A percentile compares a stretch with the other conserved stretches of the same genome.
phyloP scores from a whole-genome alignment of 2,113 vertebrate species.

The Sphaerodactylus townsendi region DNA sequence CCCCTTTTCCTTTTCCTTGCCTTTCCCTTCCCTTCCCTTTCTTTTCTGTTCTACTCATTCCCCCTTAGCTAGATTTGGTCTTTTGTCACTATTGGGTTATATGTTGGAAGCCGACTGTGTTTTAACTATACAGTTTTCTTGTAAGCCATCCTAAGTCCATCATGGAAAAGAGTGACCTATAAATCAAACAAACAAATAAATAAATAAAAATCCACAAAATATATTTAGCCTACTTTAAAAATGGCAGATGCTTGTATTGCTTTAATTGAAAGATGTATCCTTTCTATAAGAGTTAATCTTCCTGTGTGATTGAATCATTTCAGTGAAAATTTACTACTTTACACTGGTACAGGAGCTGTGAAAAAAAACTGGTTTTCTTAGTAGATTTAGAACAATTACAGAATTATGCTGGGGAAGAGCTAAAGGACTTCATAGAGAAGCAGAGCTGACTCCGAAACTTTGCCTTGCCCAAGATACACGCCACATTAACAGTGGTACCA shows the following conservation, averaged over 20 bases:
- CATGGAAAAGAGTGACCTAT: too few species aligned
- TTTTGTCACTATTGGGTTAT: too few species aligned
- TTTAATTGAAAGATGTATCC: not conserved
- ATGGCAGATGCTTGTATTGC: too few species aligned
- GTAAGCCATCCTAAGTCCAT: too few species aligned
- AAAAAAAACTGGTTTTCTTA: not conserved
- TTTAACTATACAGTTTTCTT: too few species aligned
- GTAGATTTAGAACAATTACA: not conserved
- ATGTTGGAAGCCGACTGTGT: too few species aligned
- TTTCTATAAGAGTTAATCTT: not conserved
- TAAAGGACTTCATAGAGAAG: not conserved
- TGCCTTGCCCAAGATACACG: not conserved
- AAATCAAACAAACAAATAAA: too few species aligned
- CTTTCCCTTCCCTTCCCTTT: too few species aligned
- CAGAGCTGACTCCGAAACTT: not conserved
- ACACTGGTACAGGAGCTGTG: not conserved
- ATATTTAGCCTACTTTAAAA: not conserved
- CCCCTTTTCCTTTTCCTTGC: too few species aligned
- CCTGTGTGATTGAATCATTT: not conserved
- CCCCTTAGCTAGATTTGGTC: too few species aligned
- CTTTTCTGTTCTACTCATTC: too few species aligned
- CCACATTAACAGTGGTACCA: not conserved
- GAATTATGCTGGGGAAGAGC: not conserved
- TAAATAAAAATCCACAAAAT: not conserved
- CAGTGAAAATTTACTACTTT: not conserved